Percentiles rank a stretch among this genome's conserved stretches.
These are phyloP conservation scores for Sarcoramphus papa DNA, from an alignment of 2,797 vertebrate genomes.

Conservation along the genomic window DNA sequence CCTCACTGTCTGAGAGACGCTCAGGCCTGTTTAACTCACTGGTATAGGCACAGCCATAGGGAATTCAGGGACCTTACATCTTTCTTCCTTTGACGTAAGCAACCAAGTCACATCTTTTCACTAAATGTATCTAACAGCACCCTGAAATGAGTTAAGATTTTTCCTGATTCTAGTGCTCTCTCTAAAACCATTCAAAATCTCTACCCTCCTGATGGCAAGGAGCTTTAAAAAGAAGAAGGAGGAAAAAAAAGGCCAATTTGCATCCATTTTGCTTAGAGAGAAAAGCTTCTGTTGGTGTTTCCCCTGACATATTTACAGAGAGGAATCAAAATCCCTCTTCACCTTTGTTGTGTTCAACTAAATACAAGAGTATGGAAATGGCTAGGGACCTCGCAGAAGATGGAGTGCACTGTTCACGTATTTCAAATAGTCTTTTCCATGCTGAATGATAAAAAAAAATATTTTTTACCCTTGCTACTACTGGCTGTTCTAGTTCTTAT, in stretches of 20 bases:
- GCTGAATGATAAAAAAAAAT: not conserved
- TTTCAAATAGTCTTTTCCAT: not conserved
- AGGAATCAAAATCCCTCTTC: not conserved
- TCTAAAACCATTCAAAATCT: not conserved
- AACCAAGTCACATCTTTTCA: not conserved
- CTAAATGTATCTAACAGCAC: not conserved
- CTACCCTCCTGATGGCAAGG: not conserved
- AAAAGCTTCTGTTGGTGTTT: not conserved
- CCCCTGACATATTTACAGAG: not conserved
- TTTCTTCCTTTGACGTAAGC: not conserved
- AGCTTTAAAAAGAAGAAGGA: not conserved
- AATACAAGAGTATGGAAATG: not conserved
- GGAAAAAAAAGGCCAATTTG: not conserved
- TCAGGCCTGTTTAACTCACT: not conserved
- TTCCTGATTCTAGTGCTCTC: not conserved
- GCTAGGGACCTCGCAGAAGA: not conserved
- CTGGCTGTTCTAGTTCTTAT: not conserved
- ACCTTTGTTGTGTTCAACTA: not conserved
- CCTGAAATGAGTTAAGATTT: not conserved
- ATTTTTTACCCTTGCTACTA: not conserved
- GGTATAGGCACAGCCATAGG: not conserved
- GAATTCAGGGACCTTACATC: not conserved
- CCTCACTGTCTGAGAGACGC: not conserved
- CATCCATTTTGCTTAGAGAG: not conserved
- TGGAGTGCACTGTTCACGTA: not conserved